Conservation (phyloP, 2,113 vertebrate genomes). For the Chamaetylas fuelleborni region DNA sequence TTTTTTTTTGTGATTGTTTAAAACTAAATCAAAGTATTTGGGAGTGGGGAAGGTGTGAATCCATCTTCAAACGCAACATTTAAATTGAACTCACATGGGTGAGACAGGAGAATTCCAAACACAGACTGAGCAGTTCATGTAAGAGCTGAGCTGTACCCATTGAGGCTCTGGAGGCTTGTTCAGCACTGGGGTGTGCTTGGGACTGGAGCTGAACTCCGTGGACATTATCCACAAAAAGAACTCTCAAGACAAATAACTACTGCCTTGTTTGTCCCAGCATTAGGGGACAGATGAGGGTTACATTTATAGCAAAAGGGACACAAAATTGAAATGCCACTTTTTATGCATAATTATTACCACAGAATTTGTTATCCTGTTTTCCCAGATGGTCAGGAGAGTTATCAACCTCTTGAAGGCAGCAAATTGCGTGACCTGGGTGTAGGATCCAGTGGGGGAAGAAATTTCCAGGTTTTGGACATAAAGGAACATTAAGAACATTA, state of each 20-base stretch:
- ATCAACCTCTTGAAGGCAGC: not conserved
- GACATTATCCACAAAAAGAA: not conserved
- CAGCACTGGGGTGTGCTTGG: not conserved
- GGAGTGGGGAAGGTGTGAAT: not conserved
- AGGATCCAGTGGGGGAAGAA: accelerated
- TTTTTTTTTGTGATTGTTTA: not conserved
- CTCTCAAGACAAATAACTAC: not conserved
- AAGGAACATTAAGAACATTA: not conserved
- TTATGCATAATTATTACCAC: not conserved
- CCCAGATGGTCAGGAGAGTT: not conserved
- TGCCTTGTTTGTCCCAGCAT: not conserved
- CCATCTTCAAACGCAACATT: not conserved
- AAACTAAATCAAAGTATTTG: not conserved
- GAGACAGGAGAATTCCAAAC: not conserved
- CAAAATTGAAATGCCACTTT: not conserved
- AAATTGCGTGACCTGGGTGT: not conserved
- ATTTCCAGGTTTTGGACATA: not conserved
- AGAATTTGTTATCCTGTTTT: not conserved
- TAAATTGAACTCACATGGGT: not conserved
- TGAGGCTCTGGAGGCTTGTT: not conserved
- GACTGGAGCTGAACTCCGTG: not conserved
- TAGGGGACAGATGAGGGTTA: not conserved
- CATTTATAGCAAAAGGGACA: not conserved
- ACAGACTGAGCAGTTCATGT: not conserved
- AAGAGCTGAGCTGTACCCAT: not conserved